phyloP scores from a whole-genome alignment of 2,888 invertebrate species.

The Drosophila robusta region DNA sequence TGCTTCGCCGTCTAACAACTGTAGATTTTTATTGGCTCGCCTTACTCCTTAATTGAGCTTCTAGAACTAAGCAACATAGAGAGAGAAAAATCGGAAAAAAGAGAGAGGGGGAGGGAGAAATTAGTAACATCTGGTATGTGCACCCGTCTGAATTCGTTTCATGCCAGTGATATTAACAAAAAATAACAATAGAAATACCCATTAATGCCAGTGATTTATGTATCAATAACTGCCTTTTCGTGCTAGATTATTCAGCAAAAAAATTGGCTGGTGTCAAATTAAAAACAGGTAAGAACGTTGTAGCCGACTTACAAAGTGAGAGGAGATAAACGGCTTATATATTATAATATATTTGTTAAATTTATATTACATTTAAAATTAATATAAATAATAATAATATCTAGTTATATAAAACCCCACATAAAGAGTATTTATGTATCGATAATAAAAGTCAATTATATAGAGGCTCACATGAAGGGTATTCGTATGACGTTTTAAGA shows the following conservation, averaged over 20 bases:
- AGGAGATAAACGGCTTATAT: neutral
- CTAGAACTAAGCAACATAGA: conserved; percentile 40
- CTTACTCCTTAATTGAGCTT: conserved; percentile 57
- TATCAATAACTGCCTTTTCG: conserved; percentile 9
- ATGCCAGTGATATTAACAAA: conserved; percentile 13
- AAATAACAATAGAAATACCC: conserved; percentile 10
- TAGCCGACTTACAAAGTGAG: neutral
- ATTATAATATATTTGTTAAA: too few species aligned
- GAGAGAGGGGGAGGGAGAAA: conserved; percentile 16
- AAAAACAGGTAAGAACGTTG: neutral
- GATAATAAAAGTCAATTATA: too few species aligned
- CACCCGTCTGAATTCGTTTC: conserved; percentile 23
- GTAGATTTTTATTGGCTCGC: conserved; percentile 69
- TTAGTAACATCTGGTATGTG: conserved; percentile 20
- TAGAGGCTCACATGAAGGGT: too few species aligned
- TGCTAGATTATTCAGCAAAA: conserved; percentile 9
- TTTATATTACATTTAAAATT: too few species aligned
- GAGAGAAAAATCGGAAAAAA: conserved; percentile 7
- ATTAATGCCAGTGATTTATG: conserved; percentile 14
- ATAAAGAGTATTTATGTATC: too few species aligned
- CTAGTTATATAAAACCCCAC: too few species aligned
- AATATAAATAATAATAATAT: too few species aligned
- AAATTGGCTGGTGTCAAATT: neutral
- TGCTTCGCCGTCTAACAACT: conserved; percentile 46
- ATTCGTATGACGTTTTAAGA: too few species aligned